Conservation (phyloP, 2,888 invertebrate species). For the Drosophila prostipennis region DNA sequence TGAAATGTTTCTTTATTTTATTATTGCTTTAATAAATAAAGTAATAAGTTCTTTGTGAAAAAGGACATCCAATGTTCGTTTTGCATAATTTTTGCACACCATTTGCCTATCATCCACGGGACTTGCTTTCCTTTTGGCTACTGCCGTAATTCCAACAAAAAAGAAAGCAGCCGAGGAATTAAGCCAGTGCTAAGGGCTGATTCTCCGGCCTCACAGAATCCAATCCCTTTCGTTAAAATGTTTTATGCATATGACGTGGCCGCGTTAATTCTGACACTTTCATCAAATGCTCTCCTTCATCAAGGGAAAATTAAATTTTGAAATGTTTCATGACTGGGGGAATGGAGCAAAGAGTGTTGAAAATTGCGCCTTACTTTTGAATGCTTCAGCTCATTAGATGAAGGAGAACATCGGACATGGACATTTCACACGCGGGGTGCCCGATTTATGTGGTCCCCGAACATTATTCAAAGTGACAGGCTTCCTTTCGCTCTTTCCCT, state of each 20-base stretch:
- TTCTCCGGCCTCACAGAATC: constrained; percentile 4
- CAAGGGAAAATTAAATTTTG: constrained; percentile 13
- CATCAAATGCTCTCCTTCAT: constrained; percentile 48
- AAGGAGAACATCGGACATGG: constrained; percentile 20
- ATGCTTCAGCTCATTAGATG: constrained; percentile 56
- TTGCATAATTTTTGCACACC: too few species aligned
- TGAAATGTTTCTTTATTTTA: too few species aligned
- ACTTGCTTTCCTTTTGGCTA: constrained; percentile 5
- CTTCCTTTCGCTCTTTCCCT: constrained; percentile 28
- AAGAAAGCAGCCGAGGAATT: constrained; percentile 45
- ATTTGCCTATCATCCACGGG: constrained; percentile 4
- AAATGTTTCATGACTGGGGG: constrained; percentile 7
- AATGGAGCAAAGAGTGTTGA: constrained; percentile 48
- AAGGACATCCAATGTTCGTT: neutral
- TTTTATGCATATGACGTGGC: constrained; percentile 37
- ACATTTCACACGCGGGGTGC: constrained; percentile 47
- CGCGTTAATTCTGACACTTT: constrained; percentile 53
- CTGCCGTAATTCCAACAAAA: constrained; percentile 1
- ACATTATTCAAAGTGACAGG: constrained; percentile 69
- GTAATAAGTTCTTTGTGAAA: too few species aligned
- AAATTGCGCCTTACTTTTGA: constrained; percentile 19
- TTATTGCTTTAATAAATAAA: too few species aligned
- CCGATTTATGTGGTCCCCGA: constrained; percentile 59
- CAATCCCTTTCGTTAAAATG: constrained; percentile 15
- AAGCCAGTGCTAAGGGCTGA: constrained; percentile 37